Base-by-base conservation (phyloP, 2,797 vertebrate genomes). In the Chaunax sp. region DNA sequence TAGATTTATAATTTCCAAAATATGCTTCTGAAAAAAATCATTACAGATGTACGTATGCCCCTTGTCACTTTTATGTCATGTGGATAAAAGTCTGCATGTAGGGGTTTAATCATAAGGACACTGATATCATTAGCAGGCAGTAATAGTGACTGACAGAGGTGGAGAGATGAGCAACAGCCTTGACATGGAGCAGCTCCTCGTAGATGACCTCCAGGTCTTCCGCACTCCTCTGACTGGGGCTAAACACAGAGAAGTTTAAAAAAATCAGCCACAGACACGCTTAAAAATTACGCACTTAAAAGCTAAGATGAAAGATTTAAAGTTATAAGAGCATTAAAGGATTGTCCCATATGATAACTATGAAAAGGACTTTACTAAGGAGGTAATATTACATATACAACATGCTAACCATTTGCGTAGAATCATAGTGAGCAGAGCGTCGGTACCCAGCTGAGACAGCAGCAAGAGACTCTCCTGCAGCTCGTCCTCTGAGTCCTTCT, bases 181-280 rank as follows among this genome's bases (percentile, higher is more conserved):
- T 98, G 84, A 98, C 93, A 44, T 99, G 97, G 1, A 98, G 94
- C 53, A 98, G 88, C 87, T 99, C 97, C 90, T 99, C 97, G 0
- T 97, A 99, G 72, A 99, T 98, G 61, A 98, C 94, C 73, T 97
- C 97, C 82, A 98, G 90, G 80, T 99, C 97, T 19, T 98, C 97
- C 0, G 95, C 90, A 0, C 94, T 95, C 76, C 97, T 95, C 82
- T 98, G 97, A 54, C 90, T 94, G 1, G 97, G 97, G 58, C 97
- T 98, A 66, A 1, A 10, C 19, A 43, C 38, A 69, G 13, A 8
- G 22, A 6, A 64, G 45, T 63, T 2, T 6, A 18, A 2, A 5
- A 9, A 18, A 61, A 64, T 62, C 14, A 57, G 20, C 4, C 46
- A 60, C 30, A 37, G 1, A 45, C 19, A n/a, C 14, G 16, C 3